These are phyloP conservation scores for Sorex maritimensis DNA, from an alignment of 2,797 vertebrate genomes.

Conservation along the genomic window DNA sequence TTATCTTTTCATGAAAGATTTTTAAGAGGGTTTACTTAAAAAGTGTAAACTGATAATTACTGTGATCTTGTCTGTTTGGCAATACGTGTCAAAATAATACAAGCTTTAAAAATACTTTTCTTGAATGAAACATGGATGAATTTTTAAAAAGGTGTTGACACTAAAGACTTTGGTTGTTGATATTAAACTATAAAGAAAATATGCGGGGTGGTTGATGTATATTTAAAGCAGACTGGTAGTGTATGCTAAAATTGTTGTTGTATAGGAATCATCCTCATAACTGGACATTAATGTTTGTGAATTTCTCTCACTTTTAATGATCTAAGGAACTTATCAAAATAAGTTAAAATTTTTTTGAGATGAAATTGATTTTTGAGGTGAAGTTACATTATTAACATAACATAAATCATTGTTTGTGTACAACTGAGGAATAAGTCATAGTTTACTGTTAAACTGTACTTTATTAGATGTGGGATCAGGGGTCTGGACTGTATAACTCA, in stretches of 20 bases:
- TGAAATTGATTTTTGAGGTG: background rate
- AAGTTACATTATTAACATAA: slow-evolving; percentile 5
- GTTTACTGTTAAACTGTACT: slow-evolving; percentile 55
- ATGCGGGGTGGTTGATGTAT: slow-evolving; percentile 22
- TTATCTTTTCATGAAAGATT: slow-evolving; percentile 55
- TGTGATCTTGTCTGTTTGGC: slow-evolving; percentile 77
- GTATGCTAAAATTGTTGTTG: slow-evolving; percentile 57
- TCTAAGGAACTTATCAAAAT: slow-evolving; percentile 55
- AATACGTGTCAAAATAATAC: slow-evolving; percentile 78
- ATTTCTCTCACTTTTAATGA: slow-evolving; percentile 59
- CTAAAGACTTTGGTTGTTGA: slow-evolving; percentile 72
- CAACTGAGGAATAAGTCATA: slow-evolving; percentile 48
- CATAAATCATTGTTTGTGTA: slow-evolving; percentile 40
- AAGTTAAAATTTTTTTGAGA: slow-evolving; percentile 68
- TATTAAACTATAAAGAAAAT: slow-evolving; percentile 79
- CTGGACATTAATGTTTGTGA: slow-evolving; percentile 20
- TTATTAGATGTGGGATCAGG: background rate
- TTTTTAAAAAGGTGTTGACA: slow-evolving; percentile 79
- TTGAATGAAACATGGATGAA: slow-evolving; percentile 73
- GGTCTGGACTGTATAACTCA: background rate
- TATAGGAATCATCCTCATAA: slow-evolving; percentile 62
- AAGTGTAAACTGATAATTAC: slow-evolving; percentile 64
- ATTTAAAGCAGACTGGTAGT: slow-evolving; percentile 65
- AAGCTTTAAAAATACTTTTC: slow-evolving; percentile 75
- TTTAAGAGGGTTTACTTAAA: no score